phyloP scores from a whole-genome alignment of 2,797 vertebrate genomes.

The Lacerta bilineata region DNA sequence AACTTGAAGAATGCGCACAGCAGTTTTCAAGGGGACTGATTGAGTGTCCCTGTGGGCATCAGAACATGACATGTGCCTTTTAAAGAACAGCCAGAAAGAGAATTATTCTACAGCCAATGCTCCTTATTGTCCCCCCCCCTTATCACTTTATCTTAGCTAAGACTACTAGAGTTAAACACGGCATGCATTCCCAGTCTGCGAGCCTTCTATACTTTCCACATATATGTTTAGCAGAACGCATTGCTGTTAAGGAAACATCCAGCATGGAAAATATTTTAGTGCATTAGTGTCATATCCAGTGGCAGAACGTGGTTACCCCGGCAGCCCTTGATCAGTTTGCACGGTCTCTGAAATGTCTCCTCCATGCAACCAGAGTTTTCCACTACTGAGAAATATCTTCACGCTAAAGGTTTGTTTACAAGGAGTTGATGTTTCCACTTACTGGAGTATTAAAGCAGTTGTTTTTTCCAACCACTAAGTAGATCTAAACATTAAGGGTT shows the following conservation, averaged over 20 bases:
- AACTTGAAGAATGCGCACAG: not conserved
- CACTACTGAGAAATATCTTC: slow-evolving; percentile 76
- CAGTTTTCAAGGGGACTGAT: not conserved
- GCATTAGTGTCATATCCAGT: slow-evolving; percentile 72
- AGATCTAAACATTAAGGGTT: slow-evolving; percentile 84
- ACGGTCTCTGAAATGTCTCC: slow-evolving; percentile 74
- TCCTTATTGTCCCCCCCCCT: not conserved
- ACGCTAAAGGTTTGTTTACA: slow-evolving; percentile 84
- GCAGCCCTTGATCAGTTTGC: slow-evolving; percentile 69
- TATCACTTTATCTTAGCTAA: not conserved
- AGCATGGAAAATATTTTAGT: slow-evolving; percentile 79
- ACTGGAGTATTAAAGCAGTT: slow-evolving; percentile 77
- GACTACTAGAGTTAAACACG: not conserved
- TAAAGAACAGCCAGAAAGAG: not conserved
- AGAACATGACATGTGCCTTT: not conserved
- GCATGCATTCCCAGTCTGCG: slow-evolving; percentile 25
- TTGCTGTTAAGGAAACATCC: slow-evolving; percentile 61
- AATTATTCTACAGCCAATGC: not conserved
- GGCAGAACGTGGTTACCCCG: slow-evolving; percentile 75
- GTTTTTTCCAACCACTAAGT: slow-evolving; percentile 85
- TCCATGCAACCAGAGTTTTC: slow-evolving; percentile 81
- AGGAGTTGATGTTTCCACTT: slow-evolving; percentile 83
- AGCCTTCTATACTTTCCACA: slow-evolving; percentile 30
- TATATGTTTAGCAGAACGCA: slow-evolving; percentile 61
- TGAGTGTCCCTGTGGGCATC: not conserved